Conservation (phyloP, 2,888 invertebrate species). For the Coremacera marginata region DNA sequence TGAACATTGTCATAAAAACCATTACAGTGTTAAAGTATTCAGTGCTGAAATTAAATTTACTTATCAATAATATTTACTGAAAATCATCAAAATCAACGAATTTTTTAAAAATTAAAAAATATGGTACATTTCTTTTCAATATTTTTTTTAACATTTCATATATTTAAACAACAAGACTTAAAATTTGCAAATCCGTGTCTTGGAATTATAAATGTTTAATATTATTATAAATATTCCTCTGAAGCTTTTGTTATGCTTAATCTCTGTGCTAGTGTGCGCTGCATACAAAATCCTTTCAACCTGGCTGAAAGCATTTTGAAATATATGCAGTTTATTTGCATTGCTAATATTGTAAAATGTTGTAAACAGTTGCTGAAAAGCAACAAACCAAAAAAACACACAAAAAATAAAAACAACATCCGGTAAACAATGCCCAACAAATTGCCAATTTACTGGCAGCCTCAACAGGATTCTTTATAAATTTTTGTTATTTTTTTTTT, state of each 20-base stretch:
- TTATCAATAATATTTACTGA: no score
- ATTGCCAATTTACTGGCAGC: conserved; percentile 58
- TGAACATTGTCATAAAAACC: no score
- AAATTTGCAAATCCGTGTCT: no score
- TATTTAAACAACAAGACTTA: no score
- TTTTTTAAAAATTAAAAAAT: no score
- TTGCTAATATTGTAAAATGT: conserved; percentile 56
- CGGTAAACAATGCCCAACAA: conserved; percentile 63
- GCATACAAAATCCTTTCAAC: neutral
- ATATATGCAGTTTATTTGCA: conserved; percentile 66
- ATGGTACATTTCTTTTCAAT: no score
- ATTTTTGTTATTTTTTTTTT: neutral
- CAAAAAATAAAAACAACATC: conserved; percentile 43
- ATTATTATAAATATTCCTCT: no score
- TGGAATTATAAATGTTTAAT: no score
- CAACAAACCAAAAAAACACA: neutral
- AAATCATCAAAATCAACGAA: no score
- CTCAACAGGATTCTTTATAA: neutral
- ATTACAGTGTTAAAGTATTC: no score
- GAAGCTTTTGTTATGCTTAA: neutral
- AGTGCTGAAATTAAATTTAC: no score
- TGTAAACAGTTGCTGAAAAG: neutral
- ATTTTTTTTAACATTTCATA: no score
- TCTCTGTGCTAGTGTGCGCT: neutral
- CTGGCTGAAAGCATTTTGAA: conserved; percentile 59